Evolutionary conservation across 1,140 invertebrate genomes (phyloP), one percentile per base, ranked within the genome.

Genomic region (Orius laevigatus): DNA sequence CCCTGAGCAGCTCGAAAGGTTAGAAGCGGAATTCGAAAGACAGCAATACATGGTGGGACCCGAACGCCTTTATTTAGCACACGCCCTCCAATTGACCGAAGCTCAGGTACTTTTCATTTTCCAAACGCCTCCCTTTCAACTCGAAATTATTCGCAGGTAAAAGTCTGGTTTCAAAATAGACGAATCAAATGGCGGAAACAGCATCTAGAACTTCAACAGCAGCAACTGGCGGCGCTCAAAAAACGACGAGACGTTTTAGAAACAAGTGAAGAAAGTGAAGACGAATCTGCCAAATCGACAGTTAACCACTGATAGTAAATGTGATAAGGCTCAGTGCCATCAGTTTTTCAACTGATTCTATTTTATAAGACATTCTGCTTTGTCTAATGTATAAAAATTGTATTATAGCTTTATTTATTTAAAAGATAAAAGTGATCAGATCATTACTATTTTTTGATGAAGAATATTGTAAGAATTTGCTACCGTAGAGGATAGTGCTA

Each of bases 121-220:
- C 8, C 33, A 8, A 34, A n/a, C 15, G 15, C n/a, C 15, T 14
- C n/a, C 10, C 3, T 4, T 4, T 16, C 5, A 38, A 38, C 8
- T 12, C 36, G 10, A 38, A n/a, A 45, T 42, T 25, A 32, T 47
- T 61, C 63, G 2, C 73, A 90, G 73, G 88, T 95, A 0, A 96
- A 96, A 66, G 91, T 96, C 1, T 95, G 92, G 91, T 96, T 95
- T 62, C 92, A 94, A 66, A 96, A 96, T 63, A 71, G 92, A 16
- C 72, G 92, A 20, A 96, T 95, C 53, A 95, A 95, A 70, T 94
- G 89, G 89, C 70, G 91, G 15, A 95, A 95, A 59, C 83, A 92
- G 57, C 86, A 92, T 56, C 66, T 91, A 57, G 90, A 93, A 61
- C 73, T 90, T 52, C 88, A 90, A 33, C 88, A 91, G 60, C 87